Evolutionary conservation across 2,888 invertebrate genomes (phyloP), one percentile per base, ranked within the genome.

Genomic region (Himalopsyche japonica): DNA sequence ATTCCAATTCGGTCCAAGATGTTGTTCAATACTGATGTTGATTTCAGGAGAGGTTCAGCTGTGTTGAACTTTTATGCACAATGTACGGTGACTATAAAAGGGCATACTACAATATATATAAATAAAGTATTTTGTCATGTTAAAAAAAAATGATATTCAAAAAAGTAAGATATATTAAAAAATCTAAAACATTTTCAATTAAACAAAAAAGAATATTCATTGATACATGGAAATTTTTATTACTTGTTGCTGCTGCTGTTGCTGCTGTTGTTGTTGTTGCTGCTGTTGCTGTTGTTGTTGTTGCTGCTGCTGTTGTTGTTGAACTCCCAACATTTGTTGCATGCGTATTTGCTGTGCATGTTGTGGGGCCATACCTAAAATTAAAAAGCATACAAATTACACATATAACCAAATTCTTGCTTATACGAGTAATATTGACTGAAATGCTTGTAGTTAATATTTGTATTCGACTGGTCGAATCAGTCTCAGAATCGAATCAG

Each of bases 271-370:
- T 37, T 86, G 86, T 81, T 88, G 88, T 27, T 89, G 89, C 88
- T 89, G 86, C 87, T 91, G 90, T 82, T 90, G 88, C 80, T 88
- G 88, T 30, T 89, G 89, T 82, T 90, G 90, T 82, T 90, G 90
- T 85, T 89, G 89, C 48, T 88, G 88, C 86, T 87, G 87, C 84
- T 87, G 87, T 79, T 88, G 88, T 83, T 88, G 84, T 86, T 88
- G 82, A 82, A 87, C 78, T 81, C 86, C 84, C 79, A 89, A 57
- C 87, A 87, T 86, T 83, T 88, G 88, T 76, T 87, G 87, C 84
- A 86, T 86, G 7, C 86, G 76, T n/a, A 87, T 78, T 80, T 86
- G 86, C 64, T 86, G 86, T 5, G 84, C 80, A 80, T 86, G 86
- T 79, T 86, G 86, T 18, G 86, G 82, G 24, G 80, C 79, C 82